Conservation (phyloP, 30 jellyfish, hydroid and myxozoan genomes). For the Turritopsis dohrnii region DNA sequence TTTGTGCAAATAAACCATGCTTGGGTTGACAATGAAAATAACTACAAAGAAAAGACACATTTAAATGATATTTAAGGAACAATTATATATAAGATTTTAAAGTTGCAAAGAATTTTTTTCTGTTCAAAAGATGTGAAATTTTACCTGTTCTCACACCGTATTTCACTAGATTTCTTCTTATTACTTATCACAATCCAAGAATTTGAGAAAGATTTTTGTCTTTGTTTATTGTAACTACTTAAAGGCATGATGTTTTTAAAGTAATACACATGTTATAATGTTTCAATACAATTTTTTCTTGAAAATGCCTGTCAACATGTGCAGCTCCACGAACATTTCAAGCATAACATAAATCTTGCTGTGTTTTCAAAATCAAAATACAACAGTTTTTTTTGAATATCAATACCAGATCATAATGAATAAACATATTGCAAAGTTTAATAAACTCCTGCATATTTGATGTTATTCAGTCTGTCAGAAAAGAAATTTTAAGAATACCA, state of each 20-base stretch:
- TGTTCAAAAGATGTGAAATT: neutral
- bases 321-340: neutral
- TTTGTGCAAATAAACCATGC: slow-evolving; percentile 89
- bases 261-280: no score
- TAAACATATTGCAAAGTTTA: no score
- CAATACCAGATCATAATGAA: neutral
- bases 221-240: neutral
- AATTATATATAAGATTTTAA: neutral
- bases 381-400: neutral
- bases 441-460: neutral
- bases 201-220: neutral
- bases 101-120: no score
- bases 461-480: neutral
- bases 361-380: neutral
- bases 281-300: no score
- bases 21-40: slow-evolving; percentile 94
- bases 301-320: neutral
- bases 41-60: slow-evolving; percentile 27
- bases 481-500: neutral
- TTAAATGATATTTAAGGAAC: neutral
- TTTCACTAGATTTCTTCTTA: neutral
- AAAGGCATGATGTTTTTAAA: neutral
- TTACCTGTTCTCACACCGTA: neutral
- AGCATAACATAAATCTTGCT: neutral
- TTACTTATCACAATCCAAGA: neutral